These are phyloP conservation scores for Oscheius onirici DNA, from an alignment of 2,888 invertebrate genomes.

Conservation along the genomic window DNA sequence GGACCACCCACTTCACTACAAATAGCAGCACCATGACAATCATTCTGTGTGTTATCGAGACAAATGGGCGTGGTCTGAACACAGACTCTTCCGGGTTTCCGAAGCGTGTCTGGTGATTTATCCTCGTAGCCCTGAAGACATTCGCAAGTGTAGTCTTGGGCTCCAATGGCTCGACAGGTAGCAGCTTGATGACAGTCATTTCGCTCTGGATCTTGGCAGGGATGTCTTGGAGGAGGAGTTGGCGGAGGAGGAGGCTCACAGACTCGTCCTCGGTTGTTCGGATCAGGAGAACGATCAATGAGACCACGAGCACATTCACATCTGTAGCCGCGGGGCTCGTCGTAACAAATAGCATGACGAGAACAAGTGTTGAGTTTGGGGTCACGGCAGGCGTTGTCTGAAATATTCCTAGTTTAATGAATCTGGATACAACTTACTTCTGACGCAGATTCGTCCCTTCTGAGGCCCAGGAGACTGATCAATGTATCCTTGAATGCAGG, in stretches of 20 bases:
- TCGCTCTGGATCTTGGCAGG: slow-evolving; percentile 69
- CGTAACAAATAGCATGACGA: slow-evolving; percentile 70
- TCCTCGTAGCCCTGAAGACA: slow-evolving; percentile 69
- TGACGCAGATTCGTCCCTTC: slow-evolving; percentile 66
- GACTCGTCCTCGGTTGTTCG: slow-evolving; percentile 61
- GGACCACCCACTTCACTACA: slow-evolving; percentile 59
- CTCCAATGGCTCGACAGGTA: slow-evolving; percentile 67
- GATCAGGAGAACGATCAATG: slow-evolving; percentile 65
- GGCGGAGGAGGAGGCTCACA: slow-evolving; percentile 69
- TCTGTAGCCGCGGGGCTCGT: slow-evolving; percentile 63
- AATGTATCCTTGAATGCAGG: slow-evolving; percentile 70
- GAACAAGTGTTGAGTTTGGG: slow-evolving; percentile 70
- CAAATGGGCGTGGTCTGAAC: slow-evolving; percentile 68
- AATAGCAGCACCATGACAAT: slow-evolving; percentile 70
- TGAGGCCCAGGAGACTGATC: slow-evolving; percentile 66
- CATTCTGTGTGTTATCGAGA: slow-evolving; percentile 66
- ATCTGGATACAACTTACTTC: slow-evolving; percentile 51
- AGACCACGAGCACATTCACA: slow-evolving; percentile 70
- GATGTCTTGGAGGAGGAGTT: slow-evolving; percentile 66
- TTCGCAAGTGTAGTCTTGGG: slow-evolving; percentile 69
- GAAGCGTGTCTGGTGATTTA: slow-evolving; percentile 55
- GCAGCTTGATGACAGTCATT: slow-evolving; percentile 70
- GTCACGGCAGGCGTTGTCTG: slow-evolving; percentile 70
- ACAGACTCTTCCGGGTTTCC: slow-evolving; percentile 59
- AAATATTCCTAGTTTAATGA: slow-evolving; percentile 1